Evolutionary conservation across 1,140 invertebrate genomes (phyloP), one percentile per base, ranked within the genome.

Genomic region (Chelonus insularis): DNA sequence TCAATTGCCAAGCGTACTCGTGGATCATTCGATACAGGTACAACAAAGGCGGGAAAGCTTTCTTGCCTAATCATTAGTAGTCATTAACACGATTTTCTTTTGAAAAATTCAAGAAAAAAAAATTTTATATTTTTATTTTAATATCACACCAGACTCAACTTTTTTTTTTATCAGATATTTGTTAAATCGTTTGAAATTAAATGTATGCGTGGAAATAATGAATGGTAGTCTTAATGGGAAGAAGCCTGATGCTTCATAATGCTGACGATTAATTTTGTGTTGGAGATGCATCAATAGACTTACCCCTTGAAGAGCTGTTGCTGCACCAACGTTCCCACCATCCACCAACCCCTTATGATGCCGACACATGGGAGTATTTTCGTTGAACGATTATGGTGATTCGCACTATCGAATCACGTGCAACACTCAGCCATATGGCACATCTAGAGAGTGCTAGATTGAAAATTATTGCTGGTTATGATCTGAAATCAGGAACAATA

Each of bases 281-380:
- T 32, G 25, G 16, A 51, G 9, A 18, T 51, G 23, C 48, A 51
- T 48, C 48, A 51, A 11, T 48, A 18, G n/a, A 48, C 45, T 48
- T 21, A 54, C 43, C 51, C 41, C 37, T 32, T 12, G n/a, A 25
- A 36, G 37, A 57, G 54, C 16, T 52, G 50, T 14, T 41, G 54
- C 16, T 52, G 50, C 29, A 36, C 47, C 25, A 50, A 34, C 57
- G 36, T 56, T 55, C 52, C 52, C 54, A 56, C 39, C 54, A 41
- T 43, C 14, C 50, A 29, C 50, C 25, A 20, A 7, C 32, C 14
- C 25, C 37, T 1, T 4, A 45, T 39, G 16, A 47, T 50, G 29
- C 57, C 58, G 43, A 48, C 62, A 58, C 65, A 58, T 60, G 65
- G 61, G 61, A 47, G 54, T 36, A 62, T 43, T 59, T 59, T 23